These are phyloP conservation scores for Nyctereutes procyonoides DNA, from an alignment of 2,113 vertebrate species.

Conservation along the genomic window DNA sequence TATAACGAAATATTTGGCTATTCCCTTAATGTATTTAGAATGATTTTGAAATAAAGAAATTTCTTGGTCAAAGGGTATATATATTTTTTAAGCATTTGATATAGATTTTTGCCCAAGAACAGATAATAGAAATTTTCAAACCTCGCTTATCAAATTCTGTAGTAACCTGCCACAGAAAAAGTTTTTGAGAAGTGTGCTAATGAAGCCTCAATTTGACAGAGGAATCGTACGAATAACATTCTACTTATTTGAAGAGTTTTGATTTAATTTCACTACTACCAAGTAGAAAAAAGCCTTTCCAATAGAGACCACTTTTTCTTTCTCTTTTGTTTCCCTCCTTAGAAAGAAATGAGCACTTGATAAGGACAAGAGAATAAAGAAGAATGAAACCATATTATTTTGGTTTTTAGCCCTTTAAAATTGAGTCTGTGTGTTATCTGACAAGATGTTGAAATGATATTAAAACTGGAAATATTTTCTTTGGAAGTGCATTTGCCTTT, in stretches of 20 bases:
- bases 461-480: not conserved
- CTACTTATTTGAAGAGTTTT: not conserved
- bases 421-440: not conserved
- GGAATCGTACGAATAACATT: not conserved
- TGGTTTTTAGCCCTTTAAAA: not conserved
- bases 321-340: not conserved
- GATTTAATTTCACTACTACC: not conserved
- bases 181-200: not conserved
- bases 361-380: not conserved
- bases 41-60: not conserved
- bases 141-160: not conserved
- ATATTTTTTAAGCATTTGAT: not conserved
- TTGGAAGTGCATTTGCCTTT: not conserved
- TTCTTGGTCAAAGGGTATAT: not conserved
- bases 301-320: not conserved
- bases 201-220: not conserved
- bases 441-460: not conserved
- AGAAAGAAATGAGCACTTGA: not conserved
- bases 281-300: not conserved
- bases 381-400: not conserved
- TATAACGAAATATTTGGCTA: not conserved
- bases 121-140: not conserved
- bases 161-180: not conserved
- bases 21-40: not conserved
- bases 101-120: not conserved